These are phyloP conservation scores for Incurvaria masculella DNA, from an alignment of 2,888 invertebrate species.

Conservation along the genomic window DNA sequence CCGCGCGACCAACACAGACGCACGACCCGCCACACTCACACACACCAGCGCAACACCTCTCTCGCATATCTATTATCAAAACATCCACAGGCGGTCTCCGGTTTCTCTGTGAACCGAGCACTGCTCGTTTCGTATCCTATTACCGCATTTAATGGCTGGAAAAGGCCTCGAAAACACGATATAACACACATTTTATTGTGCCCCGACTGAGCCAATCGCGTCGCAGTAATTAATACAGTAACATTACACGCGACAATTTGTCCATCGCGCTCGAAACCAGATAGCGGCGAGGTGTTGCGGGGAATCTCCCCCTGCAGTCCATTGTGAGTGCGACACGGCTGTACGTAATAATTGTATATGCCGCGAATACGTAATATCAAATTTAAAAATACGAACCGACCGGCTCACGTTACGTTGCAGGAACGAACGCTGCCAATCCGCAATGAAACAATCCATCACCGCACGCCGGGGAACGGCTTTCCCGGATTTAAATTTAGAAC, in stretches of 20 bases:
- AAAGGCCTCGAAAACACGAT: constrained; percentile 57
- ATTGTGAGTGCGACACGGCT: background rate
- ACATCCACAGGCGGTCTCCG: constrained; percentile 47
- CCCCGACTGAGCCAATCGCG: constrained; percentile 26
- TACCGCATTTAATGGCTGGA: constrained; percentile 58
- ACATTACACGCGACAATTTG: constrained; percentile 47
- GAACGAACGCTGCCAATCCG: background rate
- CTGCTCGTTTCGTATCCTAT: constrained; percentile 55
- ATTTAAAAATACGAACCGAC: constrained; percentile 51
- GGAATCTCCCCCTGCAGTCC: background rate
- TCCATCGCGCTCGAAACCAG: constrained; percentile 29
- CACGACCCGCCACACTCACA: constrained; percentile 30
- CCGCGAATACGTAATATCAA: constrained; percentile 26
- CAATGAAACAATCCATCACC: background rate
- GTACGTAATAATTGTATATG: too few relatives aligned
- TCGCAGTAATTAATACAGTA: constrained; percentile 53
- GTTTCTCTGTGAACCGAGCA: constrained; percentile 44
- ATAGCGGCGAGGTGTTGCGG: background rate
- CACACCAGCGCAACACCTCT: constrained; percentile 23
- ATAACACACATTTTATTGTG: constrained; percentile 55
- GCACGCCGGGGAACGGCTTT: background rate
- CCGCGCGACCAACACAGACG: constrained; percentile 40
- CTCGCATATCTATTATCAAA: constrained; percentile 55
- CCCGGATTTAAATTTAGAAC: background rate
- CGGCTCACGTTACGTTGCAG: constrained; percentile 38